These are phyloP conservation scores for Drosophila pseudotalamancana DNA, from an alignment of 2,888 invertebrate genomes.

Conservation along the genomic window DNA sequence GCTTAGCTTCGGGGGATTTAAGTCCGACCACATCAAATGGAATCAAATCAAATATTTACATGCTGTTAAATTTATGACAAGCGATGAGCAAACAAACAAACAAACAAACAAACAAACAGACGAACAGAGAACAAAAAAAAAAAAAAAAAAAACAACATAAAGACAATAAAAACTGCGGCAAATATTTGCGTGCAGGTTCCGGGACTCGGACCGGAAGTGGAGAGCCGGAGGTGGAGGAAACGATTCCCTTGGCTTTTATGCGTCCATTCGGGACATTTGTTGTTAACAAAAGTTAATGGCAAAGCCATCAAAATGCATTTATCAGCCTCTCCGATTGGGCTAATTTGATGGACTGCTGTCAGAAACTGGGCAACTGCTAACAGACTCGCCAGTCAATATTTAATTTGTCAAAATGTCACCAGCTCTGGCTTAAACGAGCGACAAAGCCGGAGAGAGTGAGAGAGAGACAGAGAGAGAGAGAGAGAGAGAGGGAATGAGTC, in stretches of 20 bases:
- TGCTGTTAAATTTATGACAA: slow-evolving; percentile 73
- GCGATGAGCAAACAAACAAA: slow-evolving; percentile 54
- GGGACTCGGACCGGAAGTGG: too few relatives aligned
- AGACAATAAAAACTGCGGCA: slow-evolving; percentile 58
- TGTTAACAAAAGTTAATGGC: slow-evolving; percentile 22
- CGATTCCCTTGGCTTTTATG: slow-evolving; percentile 29
- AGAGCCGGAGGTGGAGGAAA: too few relatives aligned
- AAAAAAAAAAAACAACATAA: slow-evolving; percentile 46
- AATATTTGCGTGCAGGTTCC: slow-evolving; percentile 63
- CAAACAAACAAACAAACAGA: too few relatives aligned
- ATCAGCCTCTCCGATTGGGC: slow-evolving; percentile 33
- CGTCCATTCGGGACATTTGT: slow-evolving; percentile 11
- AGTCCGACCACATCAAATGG: slow-evolving; percentile 17
- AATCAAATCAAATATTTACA: slow-evolving; percentile 73
- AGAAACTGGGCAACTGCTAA: slow-evolving; percentile 12
- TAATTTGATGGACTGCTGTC: slow-evolving; percentile 38
- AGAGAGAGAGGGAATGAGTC: not conserved
- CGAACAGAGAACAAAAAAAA: slow-evolving; percentile 40
- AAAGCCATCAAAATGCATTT: slow-evolving; percentile 64
- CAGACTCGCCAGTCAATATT: slow-evolving; percentile 50
- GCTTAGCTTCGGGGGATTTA: slow-evolving; percentile 3
- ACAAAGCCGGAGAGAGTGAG: not conserved
- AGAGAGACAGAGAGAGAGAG: not conserved
- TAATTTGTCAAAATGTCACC: slow-evolving; percentile 57
- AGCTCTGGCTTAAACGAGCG: not conserved